Percentiles rank a stretch among this genome's conserved stretches.
Conservation (phyloP, 2,797 vertebrate genomes). For the Amniataba percoides region DNA sequence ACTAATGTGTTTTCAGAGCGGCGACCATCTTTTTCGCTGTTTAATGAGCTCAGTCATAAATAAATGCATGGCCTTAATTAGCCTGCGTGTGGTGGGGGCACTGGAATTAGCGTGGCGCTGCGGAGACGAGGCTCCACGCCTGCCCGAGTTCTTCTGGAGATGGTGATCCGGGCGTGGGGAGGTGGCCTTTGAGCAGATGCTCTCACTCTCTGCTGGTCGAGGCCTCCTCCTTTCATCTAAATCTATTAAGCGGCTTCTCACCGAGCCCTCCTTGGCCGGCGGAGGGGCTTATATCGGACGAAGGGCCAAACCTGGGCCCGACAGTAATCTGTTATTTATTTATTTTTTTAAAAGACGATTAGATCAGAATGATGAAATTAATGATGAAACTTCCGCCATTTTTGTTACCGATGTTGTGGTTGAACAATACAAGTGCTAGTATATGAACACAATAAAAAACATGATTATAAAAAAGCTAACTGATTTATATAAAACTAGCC, state of each 20-base stretch:
- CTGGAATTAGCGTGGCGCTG: constrained; percentile 80
- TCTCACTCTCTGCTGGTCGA: constrained; percentile 80
- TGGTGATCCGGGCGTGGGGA: constrained; percentile 82
- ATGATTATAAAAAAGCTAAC: too few species aligned
- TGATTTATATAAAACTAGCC: neutral
- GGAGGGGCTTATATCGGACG: constrained; percentile 64
- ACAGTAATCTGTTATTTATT: constrained; percentile 51
- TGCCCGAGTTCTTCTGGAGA: constrained; percentile 82
- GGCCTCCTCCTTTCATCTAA: constrained; percentile 84
- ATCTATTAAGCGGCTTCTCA: constrained; percentile 85
- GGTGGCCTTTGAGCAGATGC: constrained; percentile 90
- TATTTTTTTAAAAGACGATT: constrained; percentile 45
- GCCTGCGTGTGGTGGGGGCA: constrained; percentile 80
- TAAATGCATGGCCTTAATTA: constrained; percentile 90
- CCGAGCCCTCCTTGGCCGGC: constrained; percentile 71
- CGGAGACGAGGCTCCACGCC: constrained; percentile 80
- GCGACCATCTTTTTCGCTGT: constrained; percentile 80
- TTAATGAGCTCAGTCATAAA: constrained; percentile 88
- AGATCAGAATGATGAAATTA: constrained; percentile 41
- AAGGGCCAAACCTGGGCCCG: constrained; percentile 59
- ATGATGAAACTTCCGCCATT: neutral
- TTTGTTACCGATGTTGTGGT: neutral
- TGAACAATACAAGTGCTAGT: neutral
- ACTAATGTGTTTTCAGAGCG: constrained; percentile 81
- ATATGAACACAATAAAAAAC: neutral